phyloP scores from a whole-genome alignment of 1,140 invertebrate genomes.

The Drosophila gunungcola region DNA sequence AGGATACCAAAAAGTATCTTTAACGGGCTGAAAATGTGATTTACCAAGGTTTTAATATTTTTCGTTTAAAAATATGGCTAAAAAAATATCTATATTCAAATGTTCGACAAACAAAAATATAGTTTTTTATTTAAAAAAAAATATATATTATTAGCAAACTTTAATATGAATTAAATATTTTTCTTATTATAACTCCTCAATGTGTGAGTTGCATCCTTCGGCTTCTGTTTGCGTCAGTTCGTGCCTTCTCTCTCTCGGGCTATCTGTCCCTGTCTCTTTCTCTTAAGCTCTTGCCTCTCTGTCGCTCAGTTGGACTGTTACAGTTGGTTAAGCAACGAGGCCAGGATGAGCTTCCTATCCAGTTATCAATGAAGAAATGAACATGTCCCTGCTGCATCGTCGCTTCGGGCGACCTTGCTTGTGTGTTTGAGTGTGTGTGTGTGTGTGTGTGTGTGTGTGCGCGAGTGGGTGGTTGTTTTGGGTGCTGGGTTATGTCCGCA shows the following conservation, averaged over 20 bases:
- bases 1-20: no score
- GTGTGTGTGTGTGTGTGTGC: neutral
- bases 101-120: no score
- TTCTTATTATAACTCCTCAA: neutral
- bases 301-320: constrained; percentile 49
- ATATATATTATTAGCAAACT: neutral
- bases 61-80: no score
- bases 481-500: constrained; percentile 15
- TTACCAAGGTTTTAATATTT: no score
- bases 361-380: constrained; percentile 44
- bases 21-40: no score
- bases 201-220: constrained; percentile 45
- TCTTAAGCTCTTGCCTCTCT: neutral
- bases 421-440: constrained; percentile 18
- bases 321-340: constrained; percentile 79
- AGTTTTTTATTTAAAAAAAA: neutral
- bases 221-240: constrained; percentile 58
- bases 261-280: constrained; percentile 4
- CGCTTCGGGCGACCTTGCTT: constrained; percentile 71
- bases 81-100: no score
- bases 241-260: constrained; percentile 4
- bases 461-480: neutral
- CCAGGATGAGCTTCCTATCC: constrained; percentile 55
- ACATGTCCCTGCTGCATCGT: constrained; percentile 58
- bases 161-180: neutral